Evolutionary conservation across 2,888 invertebrate genomes (phyloP), one percentile per base, ranked within the genome.

Genomic region (Venusia cambrica): DNA sequence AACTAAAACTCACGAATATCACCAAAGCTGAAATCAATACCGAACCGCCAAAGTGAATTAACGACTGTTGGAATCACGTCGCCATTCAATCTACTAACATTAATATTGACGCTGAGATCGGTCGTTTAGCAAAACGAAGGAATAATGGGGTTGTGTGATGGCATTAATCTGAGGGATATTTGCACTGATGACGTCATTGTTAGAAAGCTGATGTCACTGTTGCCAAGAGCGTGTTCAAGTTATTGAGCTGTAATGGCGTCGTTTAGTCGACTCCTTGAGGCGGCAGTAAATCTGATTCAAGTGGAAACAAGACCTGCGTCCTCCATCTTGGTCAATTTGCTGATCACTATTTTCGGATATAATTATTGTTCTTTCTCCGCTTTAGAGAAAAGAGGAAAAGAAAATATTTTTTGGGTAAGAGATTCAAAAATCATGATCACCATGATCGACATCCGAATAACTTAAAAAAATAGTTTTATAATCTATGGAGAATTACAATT

Each of bases 161-260:
- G n/a, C n/a, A n/a, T 4, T 19, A 15, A 20, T 34, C 14, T 16
- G 16, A 38, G 16, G 14, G 24, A 19, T 29, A 33, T 29, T 33
- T 22, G 27, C 18, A 20, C 5, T 9, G 5, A 13, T 32, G 27
- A 29, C 29, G 38, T 25, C 22, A 32, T 14, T n/a, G n/a, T n/a
- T 13, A 27, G 27, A 28, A 8, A 29, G 27, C 34, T 38, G 38
- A 38, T 20, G 38, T 38, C 38, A 38, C 31, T 17, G 24, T 38
- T 28, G 24, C 20, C 24, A 28, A 32, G 27, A n/a, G 5, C 3
- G 11, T 6, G 8, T 22, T 28, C n/a, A 7, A 28, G 17, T 12
- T 5, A 27, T 10, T 6, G 14, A 22, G 22, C 7, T 12, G 11
- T 24, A 3, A 12, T 38, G 38, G 28, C 32, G 18, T 33, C 24